Evolutionary conservation across 2,797 vertebrate genomes (phyloP), one percentile per base, ranked within the genome.

Genomic region (Poecilia velifera): DNA sequence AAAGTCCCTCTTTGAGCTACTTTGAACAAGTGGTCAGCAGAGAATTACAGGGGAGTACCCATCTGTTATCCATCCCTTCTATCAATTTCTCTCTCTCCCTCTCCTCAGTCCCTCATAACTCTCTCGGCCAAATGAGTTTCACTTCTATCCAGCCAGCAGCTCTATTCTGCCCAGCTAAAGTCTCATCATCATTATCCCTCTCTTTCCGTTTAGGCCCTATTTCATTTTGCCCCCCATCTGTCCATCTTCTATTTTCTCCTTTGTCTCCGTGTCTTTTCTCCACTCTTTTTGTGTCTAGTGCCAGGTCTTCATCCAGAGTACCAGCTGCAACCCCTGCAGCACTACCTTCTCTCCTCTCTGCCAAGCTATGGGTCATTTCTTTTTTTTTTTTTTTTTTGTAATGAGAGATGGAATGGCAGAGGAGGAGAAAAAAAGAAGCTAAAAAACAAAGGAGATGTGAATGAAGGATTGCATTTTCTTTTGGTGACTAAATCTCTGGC

Each of bases 111-210:
- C 80, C 78, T 84, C 82, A 84, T 85, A 89, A 84, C 82, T 86
- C 89, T 84, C 66, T 84, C 68, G 83, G 76, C 84, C 85, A 89
- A 92, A 93, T 93, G 91, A 91, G 87, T 89, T 90, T 88, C 85
- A 77, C 90, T 92, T 91, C 85, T 87, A 79, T 82, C 86, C 75
- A 82, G 82, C 90, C 87, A 88, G 85, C 85, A 86, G 88, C 83
- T 88, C 82, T 71, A 83, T 88, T 90, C 87, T 86, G 83, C 90
- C 80, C 86, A 82, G 88, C 83, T 86, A 84, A 92, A 89, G 89
- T 89, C 85, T 91, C 89, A 93, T 94, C 90, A 94, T 92, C 91
- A 91, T 91, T 93, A 92, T 90, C 85, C 74, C 79, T 83, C 82
- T 87, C 84, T 90, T 83, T 82, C 79, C 79, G 76, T 89, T 87